These are phyloP conservation scores for Metallyticus violacea DNA, from an alignment of 2,888 invertebrate species.

Conservation along the genomic window DNA sequence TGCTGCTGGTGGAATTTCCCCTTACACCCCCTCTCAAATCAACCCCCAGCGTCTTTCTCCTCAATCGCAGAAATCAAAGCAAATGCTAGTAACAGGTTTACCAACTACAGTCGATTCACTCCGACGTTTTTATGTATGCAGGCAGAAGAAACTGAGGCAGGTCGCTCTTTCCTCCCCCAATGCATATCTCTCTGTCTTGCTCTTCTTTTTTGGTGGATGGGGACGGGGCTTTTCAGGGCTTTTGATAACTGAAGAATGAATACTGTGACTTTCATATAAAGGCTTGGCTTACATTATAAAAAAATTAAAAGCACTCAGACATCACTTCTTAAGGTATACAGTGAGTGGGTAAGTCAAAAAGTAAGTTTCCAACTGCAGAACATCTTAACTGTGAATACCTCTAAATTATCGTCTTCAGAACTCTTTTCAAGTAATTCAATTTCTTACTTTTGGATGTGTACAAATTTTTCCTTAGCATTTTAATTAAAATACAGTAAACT, in stretches of 20 bases:
- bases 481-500: too few relatives aligned
- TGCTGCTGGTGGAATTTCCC: not conserved
- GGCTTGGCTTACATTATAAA: not conserved
- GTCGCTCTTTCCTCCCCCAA: not conserved
- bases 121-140: not conserved
- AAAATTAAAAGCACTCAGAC: not conserved
- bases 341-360: not conserved
- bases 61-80: not conserved
- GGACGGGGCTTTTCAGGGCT: not conserved
- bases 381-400: too few relatives aligned
- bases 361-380: not conserved
- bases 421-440: too few relatives aligned
- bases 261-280: slow-evolving; percentile 10
- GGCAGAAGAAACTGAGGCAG: not conserved
- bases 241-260: slow-evolving; percentile 13
- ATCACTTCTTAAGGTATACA: not conserved
- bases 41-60: not conserved
- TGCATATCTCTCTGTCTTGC: slow-evolving; percentile 1
- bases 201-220: not conserved
- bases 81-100: slow-evolving; percentile 14
- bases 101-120: slow-evolving; percentile 12
- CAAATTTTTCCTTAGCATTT: too few relatives aligned
- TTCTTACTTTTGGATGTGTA: too few relatives aligned
- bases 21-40: not conserved
- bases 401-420: too few relatives aligned